Evolutionary conservation across 2,797 vertebrate species (phyloP).

Genomic region (Acipenser ruthenus): DNA sequence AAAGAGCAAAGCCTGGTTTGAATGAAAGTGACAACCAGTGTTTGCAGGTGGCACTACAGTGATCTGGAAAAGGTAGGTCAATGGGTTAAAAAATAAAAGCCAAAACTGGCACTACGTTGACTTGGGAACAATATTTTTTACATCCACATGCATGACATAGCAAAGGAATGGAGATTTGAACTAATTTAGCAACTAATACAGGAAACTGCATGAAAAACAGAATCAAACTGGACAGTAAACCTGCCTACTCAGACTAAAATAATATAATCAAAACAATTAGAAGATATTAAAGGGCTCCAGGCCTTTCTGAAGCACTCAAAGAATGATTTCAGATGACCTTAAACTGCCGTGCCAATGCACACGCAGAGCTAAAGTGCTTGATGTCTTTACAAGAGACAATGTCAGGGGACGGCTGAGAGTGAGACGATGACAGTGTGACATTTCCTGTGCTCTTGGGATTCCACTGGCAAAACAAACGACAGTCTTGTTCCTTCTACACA

Average conservation of each 20-base stretch:
- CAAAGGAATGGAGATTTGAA: too few species aligned
- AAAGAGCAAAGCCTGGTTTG: too few species aligned
- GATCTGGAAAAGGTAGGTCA: too few species aligned
- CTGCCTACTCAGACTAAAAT: neutral
- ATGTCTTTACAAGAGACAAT: conserved; percentile 6
- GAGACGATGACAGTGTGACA: neutral
- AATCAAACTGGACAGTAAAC: conserved; percentile 1
- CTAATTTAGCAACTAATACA: too few species aligned
- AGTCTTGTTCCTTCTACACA: conserved; percentile 1
- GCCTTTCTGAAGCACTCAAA: conserved; percentile 6
- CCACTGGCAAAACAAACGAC: conserved; percentile 1
- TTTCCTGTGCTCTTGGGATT: conserved; percentile 7
- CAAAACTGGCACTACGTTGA: too few species aligned
- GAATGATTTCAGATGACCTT: neutral
- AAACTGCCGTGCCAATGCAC: neutral
- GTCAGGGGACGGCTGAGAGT: conserved; percentile 9
- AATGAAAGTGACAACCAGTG: too few species aligned
- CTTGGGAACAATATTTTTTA: too few species aligned
- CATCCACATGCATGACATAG: too few species aligned
- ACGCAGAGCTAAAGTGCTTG: conserved; percentile 2
- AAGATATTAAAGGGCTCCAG: neutral
- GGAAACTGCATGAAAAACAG: conserved; percentile 4
- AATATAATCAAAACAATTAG: too few species aligned
- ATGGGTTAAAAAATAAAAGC: too few species aligned
- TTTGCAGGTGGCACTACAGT: too few species aligned